phyloP scores from a whole-genome alignment of 2,113 vertebrate species.

The Brachyhypopomus gauderio region DNA sequence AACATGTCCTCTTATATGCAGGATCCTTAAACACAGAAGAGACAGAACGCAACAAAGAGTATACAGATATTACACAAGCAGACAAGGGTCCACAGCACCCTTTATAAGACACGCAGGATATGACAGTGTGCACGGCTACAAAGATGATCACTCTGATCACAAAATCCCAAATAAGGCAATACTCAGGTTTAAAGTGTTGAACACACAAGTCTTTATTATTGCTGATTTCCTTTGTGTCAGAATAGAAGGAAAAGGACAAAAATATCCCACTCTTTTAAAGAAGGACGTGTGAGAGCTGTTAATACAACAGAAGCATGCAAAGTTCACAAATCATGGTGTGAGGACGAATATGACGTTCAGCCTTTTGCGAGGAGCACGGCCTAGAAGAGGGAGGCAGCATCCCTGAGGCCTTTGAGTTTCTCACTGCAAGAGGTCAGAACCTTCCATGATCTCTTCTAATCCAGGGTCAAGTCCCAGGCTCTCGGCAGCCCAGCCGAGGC shows the following conservation, averaged over 20 bases:
- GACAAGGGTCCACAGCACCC: neutral
- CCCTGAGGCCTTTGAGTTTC: slow-evolving; percentile 49
- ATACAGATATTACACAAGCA: slow-evolving; percentile 8
- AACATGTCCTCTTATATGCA: slow-evolving; percentile 42
- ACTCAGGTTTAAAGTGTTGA: neutral
- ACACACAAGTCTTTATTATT: neutral
- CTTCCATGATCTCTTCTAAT: slow-evolving; percentile 72
- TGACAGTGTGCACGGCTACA: too few relatives aligned
- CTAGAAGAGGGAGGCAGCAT: slow-evolving; percentile 20
- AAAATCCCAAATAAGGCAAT: too few relatives aligned
- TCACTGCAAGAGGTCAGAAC: slow-evolving; percentile 62
- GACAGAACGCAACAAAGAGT: neutral
- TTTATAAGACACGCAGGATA: slow-evolving; percentile 1
- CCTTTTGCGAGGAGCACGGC: slow-evolving; percentile 70
- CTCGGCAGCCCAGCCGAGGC: slow-evolving; percentile 37
- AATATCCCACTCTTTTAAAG: neutral
- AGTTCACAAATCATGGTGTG: slow-evolving; percentile 73
- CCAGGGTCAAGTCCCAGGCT: slow-evolving; percentile 67
- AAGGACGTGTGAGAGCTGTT: slow-evolving; percentile 4
- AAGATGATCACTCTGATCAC: too few relatives aligned
- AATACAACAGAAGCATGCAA: slow-evolving; percentile 38
- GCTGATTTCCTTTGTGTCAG: neutral
- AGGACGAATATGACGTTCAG: slow-evolving; percentile 84
- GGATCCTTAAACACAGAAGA: slow-evolving; percentile 32
- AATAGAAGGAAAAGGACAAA: neutral